Evolutionary conservation across 2,888 invertebrate species (phyloP), one percentile per base, ranked within the genome.

Genomic region (Epistrophella euchroma): DNA sequence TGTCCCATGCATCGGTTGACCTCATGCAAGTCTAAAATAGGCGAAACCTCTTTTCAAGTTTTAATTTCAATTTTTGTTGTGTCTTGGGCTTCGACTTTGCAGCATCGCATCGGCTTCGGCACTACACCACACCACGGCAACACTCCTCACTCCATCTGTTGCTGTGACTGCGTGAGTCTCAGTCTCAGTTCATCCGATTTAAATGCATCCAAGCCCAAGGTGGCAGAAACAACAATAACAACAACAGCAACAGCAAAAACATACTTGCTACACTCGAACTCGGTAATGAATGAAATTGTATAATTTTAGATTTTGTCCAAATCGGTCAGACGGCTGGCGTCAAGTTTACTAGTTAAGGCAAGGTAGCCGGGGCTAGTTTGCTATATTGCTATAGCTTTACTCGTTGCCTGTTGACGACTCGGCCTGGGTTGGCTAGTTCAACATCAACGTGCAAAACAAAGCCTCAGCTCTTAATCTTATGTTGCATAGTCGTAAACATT

Each of bases 311-410:
- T 81, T 77, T 86, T 86, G 85, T 81, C 85, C 85, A 86, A 86
- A 86, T 86, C 86, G 82, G 86, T 86, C 86, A 78, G 82, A 74
- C 82, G 86, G 50, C 86, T 86, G 86, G 86, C 86, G 82, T 82
- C 86, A 82, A 82, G 86, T 86, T 86, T 78, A 78, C 86, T 86
- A 73, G 74, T 81, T 86, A 86, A 71, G 86, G 86, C 86, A 86
- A 86, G 86, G 86, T 82, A 78, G 82, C 50, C 86, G 56, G 64
- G 86, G 56, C 71, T 56, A 71, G 71, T 58, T 71, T 75, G 4
- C 32, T 15, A 25, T 10, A 28, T 40, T 43, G n/a, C n/a, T n/a
- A 7, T 50, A 25, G 25, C n/a, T 40, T 50, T 6, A 25, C 52
- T 32, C 32, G 62, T 60, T 45, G 32, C 37, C 22, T 47, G 40